These are phyloP conservation scores for Eurystomus glaucurus DNA, from an alignment of 2,797 vertebrate genomes.

Conservation along the genomic window DNA sequence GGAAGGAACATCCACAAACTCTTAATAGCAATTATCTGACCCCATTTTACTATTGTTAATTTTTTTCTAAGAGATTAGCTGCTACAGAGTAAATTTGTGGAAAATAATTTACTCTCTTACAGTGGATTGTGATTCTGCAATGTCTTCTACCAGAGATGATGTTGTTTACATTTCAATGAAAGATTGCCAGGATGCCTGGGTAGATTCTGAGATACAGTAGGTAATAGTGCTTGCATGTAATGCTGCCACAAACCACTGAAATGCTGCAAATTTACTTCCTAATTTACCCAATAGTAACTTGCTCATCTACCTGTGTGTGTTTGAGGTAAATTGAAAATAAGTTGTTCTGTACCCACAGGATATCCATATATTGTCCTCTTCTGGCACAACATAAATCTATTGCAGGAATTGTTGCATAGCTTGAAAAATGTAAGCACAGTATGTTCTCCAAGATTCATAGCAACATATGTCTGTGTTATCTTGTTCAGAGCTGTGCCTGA, in stretches of 20 bases:
- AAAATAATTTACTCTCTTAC: neutral
- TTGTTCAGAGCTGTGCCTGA: slow-evolving; percentile 45
- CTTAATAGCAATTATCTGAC: neutral
- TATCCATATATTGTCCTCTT: neutral
- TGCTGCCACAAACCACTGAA: neutral
- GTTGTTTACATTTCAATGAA: neutral
- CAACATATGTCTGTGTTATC: slow-evolving; percentile 36
- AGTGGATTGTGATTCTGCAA: neutral
- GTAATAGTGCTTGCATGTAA: neutral
- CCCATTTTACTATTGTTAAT: neutral
- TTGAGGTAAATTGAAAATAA: neutral
- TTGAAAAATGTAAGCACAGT: slow-evolving; percentile 48
- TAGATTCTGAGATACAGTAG: neutral
- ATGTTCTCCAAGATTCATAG: slow-evolving; percentile 25
- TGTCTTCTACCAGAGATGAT: neutral
- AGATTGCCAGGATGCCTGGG: neutral
- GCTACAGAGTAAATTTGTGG: neutral
- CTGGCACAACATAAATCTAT: neutral
- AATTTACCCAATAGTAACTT: neutral
- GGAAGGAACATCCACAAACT: neutral
- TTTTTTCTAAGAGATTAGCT: neutral
- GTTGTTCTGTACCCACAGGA: neutral
- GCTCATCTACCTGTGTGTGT: rapidly evolving
- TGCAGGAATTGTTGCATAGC: slow-evolving; percentile 30
- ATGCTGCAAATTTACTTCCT: neutral